Percentiles rank a stretch among this genome's conserved stretches.
Evolutionary conservation across 2,888 invertebrate genomes (phyloP).

Genomic region (Acanthosepion pharaonis): DNA sequence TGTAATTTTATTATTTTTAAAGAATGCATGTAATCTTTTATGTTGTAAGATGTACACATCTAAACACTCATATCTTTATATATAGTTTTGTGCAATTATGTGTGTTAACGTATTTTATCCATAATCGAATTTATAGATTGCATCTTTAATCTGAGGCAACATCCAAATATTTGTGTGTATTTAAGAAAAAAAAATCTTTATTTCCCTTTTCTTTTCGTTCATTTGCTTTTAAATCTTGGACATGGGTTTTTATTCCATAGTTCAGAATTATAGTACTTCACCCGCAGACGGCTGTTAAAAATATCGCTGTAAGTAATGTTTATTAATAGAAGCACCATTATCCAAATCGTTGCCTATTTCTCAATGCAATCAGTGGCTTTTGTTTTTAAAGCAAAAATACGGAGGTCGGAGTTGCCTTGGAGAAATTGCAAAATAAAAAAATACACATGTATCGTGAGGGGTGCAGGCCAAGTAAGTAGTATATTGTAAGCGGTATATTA

Average conservation of each 20-base stretch:
- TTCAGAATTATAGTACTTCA: background rate
- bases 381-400: background rate
- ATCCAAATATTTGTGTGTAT: background rate
- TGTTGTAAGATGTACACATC: too few species aligned
- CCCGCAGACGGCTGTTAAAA: background rate
- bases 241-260: background rate
- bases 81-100: background rate
- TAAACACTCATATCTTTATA: background rate
- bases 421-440: background rate
- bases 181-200: background rate
- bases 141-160: background rate
- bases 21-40: background rate
- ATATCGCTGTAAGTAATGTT: background rate
- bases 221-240: too few species aligned
- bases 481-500: slow-evolving; percentile 6
- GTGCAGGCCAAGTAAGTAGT: background rate
- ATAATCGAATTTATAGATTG: background rate
- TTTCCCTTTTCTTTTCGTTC: background rate
- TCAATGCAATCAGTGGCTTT: background rate
- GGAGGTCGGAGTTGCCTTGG: background rate
- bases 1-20: background rate
- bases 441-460: background rate
- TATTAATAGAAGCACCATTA: background rate
- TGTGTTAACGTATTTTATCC: background rate
- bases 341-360: background rate